Conservation (phyloP, 2,113 vertebrate genomes). For the Phrynosoma blainvillii region DNA sequence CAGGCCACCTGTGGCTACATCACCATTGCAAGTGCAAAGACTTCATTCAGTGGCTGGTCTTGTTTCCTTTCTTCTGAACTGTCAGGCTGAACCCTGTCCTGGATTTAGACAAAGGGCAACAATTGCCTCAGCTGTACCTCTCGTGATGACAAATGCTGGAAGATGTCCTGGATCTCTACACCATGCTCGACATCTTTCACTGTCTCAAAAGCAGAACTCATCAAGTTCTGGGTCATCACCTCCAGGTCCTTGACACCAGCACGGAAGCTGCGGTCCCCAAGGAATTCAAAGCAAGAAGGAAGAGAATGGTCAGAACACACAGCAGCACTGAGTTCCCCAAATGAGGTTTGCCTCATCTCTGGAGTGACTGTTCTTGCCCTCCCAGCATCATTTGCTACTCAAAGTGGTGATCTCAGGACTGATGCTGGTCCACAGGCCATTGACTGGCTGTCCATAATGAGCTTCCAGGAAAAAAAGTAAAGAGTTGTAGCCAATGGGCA, state of each 20-base stretch:
- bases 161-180: constrained; percentile 81
- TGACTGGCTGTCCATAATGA: too few species aligned
- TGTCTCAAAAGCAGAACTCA: constrained; percentile 78
- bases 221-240: constrained; percentile 84
- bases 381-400: background rate
- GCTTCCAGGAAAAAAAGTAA: too few species aligned
- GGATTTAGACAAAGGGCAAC: too few species aligned
- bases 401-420: too few species aligned
- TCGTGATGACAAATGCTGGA: constrained; percentile 78
- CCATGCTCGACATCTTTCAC: constrained; percentile 81
- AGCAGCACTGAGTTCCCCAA: background rate
- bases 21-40: accelerated
- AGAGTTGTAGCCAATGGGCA: too few species aligned
- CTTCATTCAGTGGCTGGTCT: too few species aligned
- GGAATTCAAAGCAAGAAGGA: background rate
- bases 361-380: too few species aligned
- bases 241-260: constrained; percentile 77
- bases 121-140: constrained; percentile 73
- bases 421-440: too few species aligned
- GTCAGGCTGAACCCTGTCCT: background rate
- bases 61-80: background rate
- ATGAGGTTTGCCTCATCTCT: background rate
- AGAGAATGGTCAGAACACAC: too few species aligned
- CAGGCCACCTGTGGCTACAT: too few species aligned
- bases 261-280: constrained; percentile 65